These are phyloP conservation scores for Kryptolebias marmoratus DNA, from an alignment of 2,113 vertebrate genomes.

Conservation along the genomic window DNA sequence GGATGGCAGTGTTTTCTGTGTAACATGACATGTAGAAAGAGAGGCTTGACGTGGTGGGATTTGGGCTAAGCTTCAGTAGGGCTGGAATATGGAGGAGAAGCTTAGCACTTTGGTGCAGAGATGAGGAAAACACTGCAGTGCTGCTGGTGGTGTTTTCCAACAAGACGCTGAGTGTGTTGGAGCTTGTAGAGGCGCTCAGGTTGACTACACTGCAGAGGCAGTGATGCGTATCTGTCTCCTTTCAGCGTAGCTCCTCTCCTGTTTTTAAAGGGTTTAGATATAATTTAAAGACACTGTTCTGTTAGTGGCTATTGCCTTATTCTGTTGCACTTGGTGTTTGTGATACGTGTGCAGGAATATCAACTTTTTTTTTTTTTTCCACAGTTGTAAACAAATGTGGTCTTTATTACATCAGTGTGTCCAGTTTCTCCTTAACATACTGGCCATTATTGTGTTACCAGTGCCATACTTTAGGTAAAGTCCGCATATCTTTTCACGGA, in stretches of 20 bases:
- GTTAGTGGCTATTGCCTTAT: background rate
- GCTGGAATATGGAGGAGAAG: conserved; percentile 57
- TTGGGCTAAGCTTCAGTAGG: conserved; percentile 26
- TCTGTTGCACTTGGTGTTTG: conserved; percentile 7
- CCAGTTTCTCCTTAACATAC: conserved; percentile 5
- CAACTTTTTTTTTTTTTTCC: background rate
- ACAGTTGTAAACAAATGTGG: background rate
- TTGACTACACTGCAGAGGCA: conserved; percentile 75
- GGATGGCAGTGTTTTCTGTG: conserved; percentile 12
- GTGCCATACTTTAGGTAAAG: background rate
- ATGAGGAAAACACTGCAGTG: conserved; percentile 81
- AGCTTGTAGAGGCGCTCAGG: conserved; percentile 72
- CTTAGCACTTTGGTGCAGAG: conserved; percentile 78
- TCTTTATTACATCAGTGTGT: background rate
- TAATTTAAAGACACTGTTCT: conserved; percentile 15
- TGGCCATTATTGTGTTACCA: background rate
- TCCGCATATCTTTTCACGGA: background rate
- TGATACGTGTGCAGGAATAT: conserved; percentile 4
- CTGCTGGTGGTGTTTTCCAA: conserved; percentile 77
- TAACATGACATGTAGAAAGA: conserved; percentile 9
- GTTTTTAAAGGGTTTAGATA: conserved; percentile 11
- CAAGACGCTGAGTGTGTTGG: conserved; percentile 63
- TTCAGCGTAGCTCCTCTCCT: conserved; percentile 46
- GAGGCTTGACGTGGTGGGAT: conserved; percentile 18
- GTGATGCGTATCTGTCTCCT: conserved; percentile 62